phyloP scores from a whole-genome alignment of 2,797 vertebrate genomes.

The Pangasius krempfi region DNA sequence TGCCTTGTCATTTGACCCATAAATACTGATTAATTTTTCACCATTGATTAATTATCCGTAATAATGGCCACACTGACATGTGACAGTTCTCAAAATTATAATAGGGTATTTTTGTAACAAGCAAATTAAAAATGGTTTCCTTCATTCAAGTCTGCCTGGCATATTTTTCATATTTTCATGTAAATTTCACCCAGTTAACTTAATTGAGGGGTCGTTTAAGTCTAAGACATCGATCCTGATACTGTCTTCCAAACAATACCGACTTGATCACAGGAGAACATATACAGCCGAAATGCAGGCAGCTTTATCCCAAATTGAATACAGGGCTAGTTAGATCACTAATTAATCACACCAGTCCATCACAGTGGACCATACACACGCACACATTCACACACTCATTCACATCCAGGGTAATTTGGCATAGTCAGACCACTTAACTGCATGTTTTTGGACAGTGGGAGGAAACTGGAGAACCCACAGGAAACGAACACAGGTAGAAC shows the following conservation, averaged over 20 bases:
- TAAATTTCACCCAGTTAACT: not conserved
- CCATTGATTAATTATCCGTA: too few species aligned
- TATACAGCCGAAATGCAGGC: not conserved
- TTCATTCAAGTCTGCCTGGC: not conserved
- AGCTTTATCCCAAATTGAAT: not conserved
- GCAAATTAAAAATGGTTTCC: not conserved
- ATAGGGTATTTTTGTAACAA: not conserved
- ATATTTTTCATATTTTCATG: not conserved
- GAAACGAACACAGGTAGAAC: not conserved
- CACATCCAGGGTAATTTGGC: not conserved
- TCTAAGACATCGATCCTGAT: not conserved
- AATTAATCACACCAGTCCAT: not conserved
- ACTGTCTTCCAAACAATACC: not conserved
- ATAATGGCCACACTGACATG: not conserved
- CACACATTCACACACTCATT: not conserved
- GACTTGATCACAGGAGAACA: conserved; percentile 1
- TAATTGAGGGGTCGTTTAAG: not conserved
- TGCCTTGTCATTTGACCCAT: not conserved
- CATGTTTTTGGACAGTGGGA: not conserved
- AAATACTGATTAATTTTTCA: not conserved
- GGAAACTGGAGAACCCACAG: not conserved
- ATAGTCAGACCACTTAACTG: not conserved
- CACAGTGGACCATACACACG: not conserved
- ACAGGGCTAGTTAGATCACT: not conserved
- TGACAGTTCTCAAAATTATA: not conserved